phyloP scores from a whole-genome alignment of 2,888 invertebrate genomes.

The Andrena chrysosceles region DNA sequence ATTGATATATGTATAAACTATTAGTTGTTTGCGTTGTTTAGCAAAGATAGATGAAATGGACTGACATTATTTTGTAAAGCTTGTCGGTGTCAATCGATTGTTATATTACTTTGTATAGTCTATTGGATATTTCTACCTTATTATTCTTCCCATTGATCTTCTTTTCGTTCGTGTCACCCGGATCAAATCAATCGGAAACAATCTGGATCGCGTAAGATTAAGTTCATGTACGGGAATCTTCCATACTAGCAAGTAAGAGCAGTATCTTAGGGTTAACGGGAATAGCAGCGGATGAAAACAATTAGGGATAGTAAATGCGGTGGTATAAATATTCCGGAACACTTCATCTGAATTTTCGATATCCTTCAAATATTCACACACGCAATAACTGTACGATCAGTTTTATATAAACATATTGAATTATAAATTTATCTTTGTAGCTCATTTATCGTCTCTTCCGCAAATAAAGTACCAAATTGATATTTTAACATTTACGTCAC shows the following conservation, averaged over 20 bases:
- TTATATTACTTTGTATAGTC: constrained; percentile 77
- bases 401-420: constrained; percentile 46
- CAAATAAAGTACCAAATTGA: constrained; percentile 33
- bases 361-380: constrained; percentile 40
- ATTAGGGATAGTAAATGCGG: constrained; percentile 50
- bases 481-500: constrained; percentile 34
- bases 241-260: constrained; percentile 66
- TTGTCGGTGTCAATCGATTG: constrained; percentile 33
- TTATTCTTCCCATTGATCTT: constrained; percentile 13
- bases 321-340: constrained; percentile 48
- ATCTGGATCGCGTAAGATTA: constrained; percentile 26
- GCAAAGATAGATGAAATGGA: constrained; percentile 12
- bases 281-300: constrained; percentile 56
- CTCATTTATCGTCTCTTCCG: constrained; percentile 33
- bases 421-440: constrained; percentile 29
- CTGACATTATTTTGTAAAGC: constrained; percentile 42
- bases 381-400: constrained; percentile 35
- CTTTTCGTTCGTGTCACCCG: constrained; percentile 5
- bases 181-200: constrained; percentile 7
- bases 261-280: constrained; percentile 67
- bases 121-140: constrained; percentile 46
- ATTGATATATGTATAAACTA: constrained; percentile 46
- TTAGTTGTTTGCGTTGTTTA: constrained; percentile 24
- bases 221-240: constrained; percentile 64
- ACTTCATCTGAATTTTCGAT: constrained; percentile 39